Percentiles rank a stretch among this genome's conserved stretches.
These are phyloP conservation scores for Lepetodrilus schrolli DNA, from an alignment of 2,888 invertebrate genomes.

Conservation along the genomic window DNA sequence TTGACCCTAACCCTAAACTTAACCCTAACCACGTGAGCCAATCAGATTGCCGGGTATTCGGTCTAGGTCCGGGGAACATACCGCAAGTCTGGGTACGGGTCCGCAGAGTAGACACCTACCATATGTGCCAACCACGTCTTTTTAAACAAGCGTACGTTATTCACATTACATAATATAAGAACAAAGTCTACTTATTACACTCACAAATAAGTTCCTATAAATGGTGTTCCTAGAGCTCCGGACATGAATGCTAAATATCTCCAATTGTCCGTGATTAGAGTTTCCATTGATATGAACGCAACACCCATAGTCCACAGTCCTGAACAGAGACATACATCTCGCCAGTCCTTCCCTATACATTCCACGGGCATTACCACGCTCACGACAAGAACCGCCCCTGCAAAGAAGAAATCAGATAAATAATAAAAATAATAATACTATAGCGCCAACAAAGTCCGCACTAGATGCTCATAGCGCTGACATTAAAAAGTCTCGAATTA, in stretches of 20 bases:
- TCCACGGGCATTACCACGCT: conserved; percentile 60
- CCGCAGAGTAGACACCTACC: no score
- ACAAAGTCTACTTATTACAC: no score
- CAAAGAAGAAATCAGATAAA: neutral
- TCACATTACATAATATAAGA: no score
- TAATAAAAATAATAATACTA: neutral
- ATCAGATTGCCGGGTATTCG: no score
- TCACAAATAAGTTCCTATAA: conserved; percentile 61
- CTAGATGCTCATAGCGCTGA: neutral
- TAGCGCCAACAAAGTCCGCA: neutral
- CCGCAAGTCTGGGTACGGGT: no score
- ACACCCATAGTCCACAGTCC: conserved; percentile 62
- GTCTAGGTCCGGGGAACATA: no score
- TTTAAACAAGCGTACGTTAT: no score
- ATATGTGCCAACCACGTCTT: no score
- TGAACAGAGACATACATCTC: conserved; percentile 60
- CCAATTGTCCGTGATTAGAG: conserved; percentile 56
- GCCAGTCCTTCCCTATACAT: conserved; percentile 59
- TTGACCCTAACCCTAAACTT: no score
- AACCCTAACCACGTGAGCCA: no score
- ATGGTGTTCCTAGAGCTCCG: conserved; percentile 46
- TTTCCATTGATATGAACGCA: conserved; percentile 55
- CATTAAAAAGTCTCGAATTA: no score
- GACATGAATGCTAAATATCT: conserved; percentile 52
- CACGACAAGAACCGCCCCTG: conserved; percentile 43